Percentiles rank a stretch among this genome's conserved stretches.
Evolutionary conservation across 53 echinoderm and acorn worm genomes (phyloP).

Genomic region (Holothuria scabra): DNA sequence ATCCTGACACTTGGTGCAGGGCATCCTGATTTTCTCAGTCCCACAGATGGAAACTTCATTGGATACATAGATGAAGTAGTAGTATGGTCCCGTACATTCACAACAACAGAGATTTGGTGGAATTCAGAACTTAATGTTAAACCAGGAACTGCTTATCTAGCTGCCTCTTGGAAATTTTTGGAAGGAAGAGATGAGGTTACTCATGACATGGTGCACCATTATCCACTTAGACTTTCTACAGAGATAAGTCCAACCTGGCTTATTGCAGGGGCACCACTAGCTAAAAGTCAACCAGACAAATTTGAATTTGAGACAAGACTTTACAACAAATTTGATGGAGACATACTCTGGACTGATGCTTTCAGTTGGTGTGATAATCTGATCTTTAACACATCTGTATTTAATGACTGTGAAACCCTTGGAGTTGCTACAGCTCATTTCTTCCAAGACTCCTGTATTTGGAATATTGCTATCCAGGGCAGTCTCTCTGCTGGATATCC

Average conservation of each 20-base stretch:
- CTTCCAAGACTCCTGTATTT: constrained; percentile 75
- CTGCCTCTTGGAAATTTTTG: constrained; percentile 82
- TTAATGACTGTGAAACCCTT: constrained; percentile 59
- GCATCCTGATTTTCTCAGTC: constrained; percentile 57
- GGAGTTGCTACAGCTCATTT: constrained; percentile 65
- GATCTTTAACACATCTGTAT: constrained; percentile 61
- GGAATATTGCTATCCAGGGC: constrained; percentile 58
- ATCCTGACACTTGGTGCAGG: constrained; percentile 75
- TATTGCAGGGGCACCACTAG: constrained; percentile 63
- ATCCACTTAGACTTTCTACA: constrained; percentile 58
- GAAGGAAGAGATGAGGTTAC: constrained; percentile 64
- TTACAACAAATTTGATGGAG: constrained; percentile 56
- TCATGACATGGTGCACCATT: constrained; percentile 56
- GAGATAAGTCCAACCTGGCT: constrained; percentile 68
- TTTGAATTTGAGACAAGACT: constrained; percentile 58
- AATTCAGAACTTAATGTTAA: constrained; percentile 70
- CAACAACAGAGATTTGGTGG: constrained; percentile 59
- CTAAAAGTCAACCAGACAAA: background rate
- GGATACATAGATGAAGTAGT: constrained; percentile 86
- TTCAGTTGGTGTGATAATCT: constrained; percentile 60
- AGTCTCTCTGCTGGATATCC: constrained; percentile 34
- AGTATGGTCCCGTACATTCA: constrained; percentile 76
- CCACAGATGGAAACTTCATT: constrained; percentile 54
- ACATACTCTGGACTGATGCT: constrained; percentile 54
- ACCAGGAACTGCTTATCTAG: constrained; percentile 31